A percentile compares a stretch with the other conserved stretches of the same genome.
Conservation (phyloP, 2,888 invertebrate species). For the Trissoscelio sp. region DNA sequence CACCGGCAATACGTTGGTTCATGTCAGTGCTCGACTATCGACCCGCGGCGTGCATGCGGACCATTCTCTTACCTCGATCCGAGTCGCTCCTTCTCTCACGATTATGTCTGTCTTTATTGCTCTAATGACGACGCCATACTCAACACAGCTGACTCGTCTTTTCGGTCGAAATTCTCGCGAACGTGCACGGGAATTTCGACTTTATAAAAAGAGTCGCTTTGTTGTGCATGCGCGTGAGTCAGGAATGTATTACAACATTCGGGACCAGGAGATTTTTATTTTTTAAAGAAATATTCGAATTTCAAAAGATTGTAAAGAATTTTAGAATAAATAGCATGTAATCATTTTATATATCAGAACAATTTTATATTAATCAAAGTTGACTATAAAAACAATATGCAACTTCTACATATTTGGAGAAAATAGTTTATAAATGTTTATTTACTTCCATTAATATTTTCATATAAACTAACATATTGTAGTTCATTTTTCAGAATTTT, state of each 20-base stretch:
- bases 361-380: too few species aligned
- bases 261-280: neutral
- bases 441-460: too few species aligned
- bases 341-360: too few species aligned
- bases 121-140: neutral
- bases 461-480: too few species aligned
- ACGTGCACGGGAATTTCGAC: constrained; percentile 38
- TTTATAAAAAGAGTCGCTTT: constrained; percentile 40
- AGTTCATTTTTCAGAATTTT: too few species aligned
- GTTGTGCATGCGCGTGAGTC: constrained; percentile 51
- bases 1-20: constrained; percentile 45
- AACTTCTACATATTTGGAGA: too few species aligned
- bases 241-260: constrained; percentile 11
- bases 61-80: constrained; percentile 52
- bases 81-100: constrained; percentile 12
- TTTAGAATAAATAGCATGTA: too few species aligned
- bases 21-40: constrained; percentile 64
- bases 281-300: neutral
- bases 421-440: too few species aligned
- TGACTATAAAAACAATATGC: too few species aligned
- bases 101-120: constrained; percentile 10
- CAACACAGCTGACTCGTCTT: constrained; percentile 40
- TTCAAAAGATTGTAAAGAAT: too few species aligned
- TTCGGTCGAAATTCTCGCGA: constrained; percentile 37
- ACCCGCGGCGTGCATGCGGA: constrained; percentile 58